These are phyloP conservation scores for Hippasteria phrygiana DNA, from an alignment of 53 echinoderm and acorn worm genomes.

Conservation along the genomic window DNA sequence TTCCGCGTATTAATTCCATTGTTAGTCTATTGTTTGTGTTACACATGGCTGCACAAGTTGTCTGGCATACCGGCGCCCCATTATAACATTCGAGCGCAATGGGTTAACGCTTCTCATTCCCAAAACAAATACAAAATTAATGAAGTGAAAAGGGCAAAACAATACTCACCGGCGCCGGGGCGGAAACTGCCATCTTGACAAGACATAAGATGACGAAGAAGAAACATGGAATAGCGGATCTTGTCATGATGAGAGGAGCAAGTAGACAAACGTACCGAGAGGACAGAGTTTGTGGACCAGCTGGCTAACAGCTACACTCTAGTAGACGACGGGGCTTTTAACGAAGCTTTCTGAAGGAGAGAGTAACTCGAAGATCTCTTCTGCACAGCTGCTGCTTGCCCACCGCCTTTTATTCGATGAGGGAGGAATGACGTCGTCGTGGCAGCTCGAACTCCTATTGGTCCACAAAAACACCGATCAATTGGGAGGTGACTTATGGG, in stretches of 20 bases:
- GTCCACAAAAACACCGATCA: not conserved
- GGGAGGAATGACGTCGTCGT: conserved; percentile 18
- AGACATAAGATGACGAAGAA: conserved; percentile 29
- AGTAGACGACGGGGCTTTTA: not conserved
- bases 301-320: not conserved
- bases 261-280: not conserved
- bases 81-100: not conserved
- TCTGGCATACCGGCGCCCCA: too few species aligned
- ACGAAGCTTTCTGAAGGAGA: not conserved
- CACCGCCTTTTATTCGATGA: conserved; percentile 38
- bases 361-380: not conserved
- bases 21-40: too few species aligned
- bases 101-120: not conserved
- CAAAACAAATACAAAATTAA: not conserved
- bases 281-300: conserved; percentile 4
- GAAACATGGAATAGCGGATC: not conserved
- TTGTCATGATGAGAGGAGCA: conserved; percentile 34
- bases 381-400: not conserved
- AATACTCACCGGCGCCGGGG: conserved; percentile 53
- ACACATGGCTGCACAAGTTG: too few species aligned
- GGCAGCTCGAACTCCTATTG: conserved; percentile 12
- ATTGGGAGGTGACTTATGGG: too few species aligned
- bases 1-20: too few species aligned
- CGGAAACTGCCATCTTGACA: not conserved
- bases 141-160: not conserved